Conservation (phyloP, 2,113 vertebrate species). For the Poeciliopsis occidentalis region DNA sequence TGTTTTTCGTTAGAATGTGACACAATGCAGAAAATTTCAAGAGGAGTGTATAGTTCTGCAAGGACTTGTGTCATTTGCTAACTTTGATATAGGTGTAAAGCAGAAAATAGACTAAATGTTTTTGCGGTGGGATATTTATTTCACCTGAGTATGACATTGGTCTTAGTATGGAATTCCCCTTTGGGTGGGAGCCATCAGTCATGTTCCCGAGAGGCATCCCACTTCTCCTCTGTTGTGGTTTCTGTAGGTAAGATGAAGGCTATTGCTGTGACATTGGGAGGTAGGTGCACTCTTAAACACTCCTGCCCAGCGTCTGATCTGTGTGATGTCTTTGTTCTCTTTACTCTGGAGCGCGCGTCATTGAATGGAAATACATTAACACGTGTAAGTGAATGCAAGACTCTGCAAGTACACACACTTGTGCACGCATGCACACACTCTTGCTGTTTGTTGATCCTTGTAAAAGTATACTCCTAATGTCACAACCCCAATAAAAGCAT, state of each 20-base stretch:
- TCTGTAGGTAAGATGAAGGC: slow-evolving; percentile 75
- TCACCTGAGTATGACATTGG: slow-evolving; percentile 49
- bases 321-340: slow-evolving; percentile 61
- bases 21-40: not conserved
- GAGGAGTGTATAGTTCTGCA: not conserved
- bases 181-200: slow-evolving; percentile 66
- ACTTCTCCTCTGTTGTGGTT: slow-evolving; percentile 76
- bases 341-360: slow-evolving; percentile 32
- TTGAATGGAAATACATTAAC: slow-evolving; percentile 29
- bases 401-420: slow-evolving; percentile 21
- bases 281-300: slow-evolving; percentile 56
- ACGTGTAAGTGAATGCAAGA: slow-evolving; percentile 31
- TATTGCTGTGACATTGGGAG: slow-evolving; percentile 72
- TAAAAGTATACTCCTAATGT: slow-evolving; percentile 75
- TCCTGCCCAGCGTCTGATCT: slow-evolving; percentile 54
- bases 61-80: too few relatives aligned
- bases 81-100: not conserved
- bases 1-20: not conserved
- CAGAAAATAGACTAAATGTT: not conserved
- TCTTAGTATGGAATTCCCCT: slow-evolving; percentile 71
- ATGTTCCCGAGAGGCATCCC: slow-evolving; percentile 52
- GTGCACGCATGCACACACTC: slow-evolving; percentile 20
- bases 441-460: slow-evolving; percentile 57
- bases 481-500: slow-evolving; percentile 61
- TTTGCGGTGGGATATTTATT: slow-evolving; percentile 9